Percentiles rank a stretch among this genome's conserved stretches.
Evolutionary conservation across 2,113 vertebrate species (phyloP).

Genomic region (Crotalus horridus): DNA sequence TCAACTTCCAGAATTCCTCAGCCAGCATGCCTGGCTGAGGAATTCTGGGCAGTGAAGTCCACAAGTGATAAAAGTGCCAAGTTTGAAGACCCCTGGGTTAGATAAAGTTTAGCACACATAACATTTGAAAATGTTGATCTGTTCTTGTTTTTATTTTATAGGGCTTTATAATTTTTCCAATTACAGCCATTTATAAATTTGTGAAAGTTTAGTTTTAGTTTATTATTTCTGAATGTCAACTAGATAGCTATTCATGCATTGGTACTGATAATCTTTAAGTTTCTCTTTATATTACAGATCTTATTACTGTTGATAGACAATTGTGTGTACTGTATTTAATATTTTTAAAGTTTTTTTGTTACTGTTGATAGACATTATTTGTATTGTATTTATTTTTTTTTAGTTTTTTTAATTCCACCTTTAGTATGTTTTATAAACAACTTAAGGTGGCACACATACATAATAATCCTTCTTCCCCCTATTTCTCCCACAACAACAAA

Average conservation of each 20-base stretch:
- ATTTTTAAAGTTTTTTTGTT: background rate
- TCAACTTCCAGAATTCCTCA: no score
- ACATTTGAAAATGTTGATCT: background rate
- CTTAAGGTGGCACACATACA: background rate
- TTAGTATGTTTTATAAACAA: background rate
- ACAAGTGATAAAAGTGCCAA: no score
- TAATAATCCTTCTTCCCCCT: background rate
- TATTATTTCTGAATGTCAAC: background rate
- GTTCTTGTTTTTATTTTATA: background rate
- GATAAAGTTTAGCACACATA: background rate
- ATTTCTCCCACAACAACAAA: background rate
- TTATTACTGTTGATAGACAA: background rate
- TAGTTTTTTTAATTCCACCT: background rate
- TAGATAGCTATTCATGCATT: background rate
- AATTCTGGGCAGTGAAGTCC: no score
- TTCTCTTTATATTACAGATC: background rate
- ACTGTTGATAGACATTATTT: background rate
- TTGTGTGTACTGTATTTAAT: background rate
- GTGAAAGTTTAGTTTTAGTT: background rate
- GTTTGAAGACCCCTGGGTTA: no score
- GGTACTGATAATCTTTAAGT: background rate
- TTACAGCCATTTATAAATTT: background rate
- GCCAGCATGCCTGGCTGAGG: no score
- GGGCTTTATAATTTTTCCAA: background rate
- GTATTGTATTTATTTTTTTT: background rate